Base-by-base conservation (phyloP, 2,888 invertebrate species). In the Stenichneumon culpator region DNA sequence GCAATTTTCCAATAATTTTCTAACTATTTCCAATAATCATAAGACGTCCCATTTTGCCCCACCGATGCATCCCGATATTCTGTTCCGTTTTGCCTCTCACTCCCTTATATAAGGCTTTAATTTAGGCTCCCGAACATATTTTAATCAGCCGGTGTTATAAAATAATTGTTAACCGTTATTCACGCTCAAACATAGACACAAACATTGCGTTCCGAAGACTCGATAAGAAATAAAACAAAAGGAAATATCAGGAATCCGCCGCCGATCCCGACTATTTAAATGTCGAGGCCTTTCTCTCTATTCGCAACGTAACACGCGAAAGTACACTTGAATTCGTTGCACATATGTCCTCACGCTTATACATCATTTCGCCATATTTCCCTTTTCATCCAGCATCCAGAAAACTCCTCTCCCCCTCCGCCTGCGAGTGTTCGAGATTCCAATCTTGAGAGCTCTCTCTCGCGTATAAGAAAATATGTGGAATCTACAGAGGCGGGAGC, bases 381-480 rank as follows among this genome's bases (percentile, higher is more conserved):
- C 22, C 39, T 47, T 63, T 77, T 77, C 25, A 67, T 67, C 16
- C 32, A 11, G 63, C 19, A 50, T 67, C 22, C 25, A 2, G 50
- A 52, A 25, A 65, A 54, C 32, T 11, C 36, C 50, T 36, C 16
- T 16, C 28, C 32, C 54, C 7, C 60, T n/a, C 60, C 36, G 22
- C 32, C 19, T n/a, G 50, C 36, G 67, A 77, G 75, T 67, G 22
- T 77, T 67, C 67, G 52, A 77, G 50, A 77, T 67, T 77, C 32
- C 75, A 77, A 77, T 36, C 36, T 50, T 39, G 67, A 63, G 74
- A 47, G 75, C 32, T 69, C 67, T n/a, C 36, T 25, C 32, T 25
- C 22, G 50, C 19, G 75, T 39, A 65, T 75, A 75, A 75, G 65
- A 75, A 75, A 75, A 75, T 75, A 39, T 52, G 36, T 65, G 75